A percentile compares a stretch with the other conserved stretches of the same genome.
These are phyloP conservation scores for Otis tarda DNA, from an alignment of 2,113 vertebrate species.

Conservation along the genomic window DNA sequence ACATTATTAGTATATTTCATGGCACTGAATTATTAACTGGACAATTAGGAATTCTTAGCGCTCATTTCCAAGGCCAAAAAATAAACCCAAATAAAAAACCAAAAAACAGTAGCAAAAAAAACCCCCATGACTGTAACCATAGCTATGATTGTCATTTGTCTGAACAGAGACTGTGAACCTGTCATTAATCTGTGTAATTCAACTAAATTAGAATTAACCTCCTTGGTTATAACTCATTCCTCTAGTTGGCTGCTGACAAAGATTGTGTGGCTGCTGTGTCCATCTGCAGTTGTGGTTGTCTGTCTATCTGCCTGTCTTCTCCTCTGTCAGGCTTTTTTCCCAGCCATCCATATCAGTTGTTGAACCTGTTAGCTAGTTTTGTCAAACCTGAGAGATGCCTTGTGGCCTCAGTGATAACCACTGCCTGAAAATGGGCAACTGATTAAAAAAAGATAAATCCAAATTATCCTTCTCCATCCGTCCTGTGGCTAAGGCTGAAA, in stretches of 20 bases:
- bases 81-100: not conserved
- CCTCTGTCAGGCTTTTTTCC: not conserved
- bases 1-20: not conserved
- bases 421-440: not conserved
- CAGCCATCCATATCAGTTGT: not conserved
- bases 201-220: not conserved
- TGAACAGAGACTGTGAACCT: not conserved
- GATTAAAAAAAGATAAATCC: not conserved
- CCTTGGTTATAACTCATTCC: not conserved
- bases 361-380: not conserved
- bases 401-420: not conserved
- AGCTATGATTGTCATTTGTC: not conserved
- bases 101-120: accelerated
- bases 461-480: not conserved
- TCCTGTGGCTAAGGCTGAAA: not conserved
- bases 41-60: not conserved
- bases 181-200: not conserved
- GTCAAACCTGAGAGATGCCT: not conserved
- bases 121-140: not conserved
- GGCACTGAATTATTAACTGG: not conserved
- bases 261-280: not conserved
- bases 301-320: not conserved
- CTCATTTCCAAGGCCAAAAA: not conserved
- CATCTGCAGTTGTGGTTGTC: not conserved
- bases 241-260: not conserved